Evolutionary conservation across 1,140 invertebrate genomes (phyloP).

Genomic region (Hirudo medicinalis): DNA sequence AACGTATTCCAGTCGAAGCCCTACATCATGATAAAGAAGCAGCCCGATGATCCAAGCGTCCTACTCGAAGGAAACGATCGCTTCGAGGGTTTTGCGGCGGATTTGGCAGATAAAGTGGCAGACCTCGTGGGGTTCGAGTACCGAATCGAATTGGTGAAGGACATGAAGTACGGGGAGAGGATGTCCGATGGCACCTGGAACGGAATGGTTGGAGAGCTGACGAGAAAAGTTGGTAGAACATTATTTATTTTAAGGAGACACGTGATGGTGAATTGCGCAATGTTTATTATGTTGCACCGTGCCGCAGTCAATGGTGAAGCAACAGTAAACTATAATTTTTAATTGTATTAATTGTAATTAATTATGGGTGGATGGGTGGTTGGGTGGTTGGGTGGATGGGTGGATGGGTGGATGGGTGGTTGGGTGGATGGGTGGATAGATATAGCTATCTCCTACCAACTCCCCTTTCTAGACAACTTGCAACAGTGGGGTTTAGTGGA

Average conservation of each 20-base stretch:
- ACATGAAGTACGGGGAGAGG: conserved; percentile 60
- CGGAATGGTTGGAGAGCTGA: conserved; percentile 77
- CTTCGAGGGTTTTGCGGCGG: conserved; percentile 39
- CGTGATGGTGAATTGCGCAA: too few species aligned
- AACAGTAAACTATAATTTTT: too few species aligned
- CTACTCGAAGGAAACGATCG: conserved; percentile 30
- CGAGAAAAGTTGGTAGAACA: conserved; percentile 16
- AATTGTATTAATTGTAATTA: too few species aligned
- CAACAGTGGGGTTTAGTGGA: too few species aligned
- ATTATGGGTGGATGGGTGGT: too few species aligned
- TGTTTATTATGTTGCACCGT: too few species aligned
- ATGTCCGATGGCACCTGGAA: conserved; percentile 66
- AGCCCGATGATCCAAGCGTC: conserved; percentile 20
- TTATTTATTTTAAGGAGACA: background rate
- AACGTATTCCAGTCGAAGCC: conserved; percentile 9
- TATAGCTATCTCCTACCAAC: too few species aligned
- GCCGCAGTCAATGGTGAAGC: too few species aligned
- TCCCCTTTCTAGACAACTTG: too few species aligned
- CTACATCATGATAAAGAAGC: conserved; percentile 7
- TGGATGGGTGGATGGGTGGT: too few species aligned
- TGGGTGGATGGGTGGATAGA: too few species aligned
- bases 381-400: too few species aligned
- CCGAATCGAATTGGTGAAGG: conserved; percentile 11
- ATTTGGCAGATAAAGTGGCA: conserved; percentile 28
- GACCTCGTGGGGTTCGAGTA: conserved; percentile 13